Evolutionary conservation across 2,113 vertebrate genomes (phyloP), one percentile per base, ranked within the genome.

Genomic region (Pristiophorus japonicus): DNA sequence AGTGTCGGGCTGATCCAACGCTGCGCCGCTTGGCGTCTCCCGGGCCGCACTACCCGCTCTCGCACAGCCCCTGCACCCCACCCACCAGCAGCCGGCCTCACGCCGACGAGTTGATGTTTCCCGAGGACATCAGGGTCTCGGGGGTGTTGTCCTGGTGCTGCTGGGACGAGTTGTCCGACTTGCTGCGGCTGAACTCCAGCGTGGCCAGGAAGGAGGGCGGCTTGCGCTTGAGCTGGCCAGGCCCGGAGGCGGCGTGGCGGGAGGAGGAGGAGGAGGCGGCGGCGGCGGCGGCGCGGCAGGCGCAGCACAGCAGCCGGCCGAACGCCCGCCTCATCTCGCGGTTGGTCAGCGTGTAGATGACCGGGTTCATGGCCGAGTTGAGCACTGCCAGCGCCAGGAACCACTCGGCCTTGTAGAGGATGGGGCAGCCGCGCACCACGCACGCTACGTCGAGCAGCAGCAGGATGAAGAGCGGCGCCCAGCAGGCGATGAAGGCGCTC

Each of bases 291-390:
- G 96, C 95, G 95, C 98, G 98, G 78, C 97, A 97, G 70, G 98
- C 98, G 96, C 98, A 99, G 94, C 98, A 97, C 95, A 99, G 96
- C 96, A 99, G 99, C 96, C 98, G 98, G 95, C 98, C 96, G 97
- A 99, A 99, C 62, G 99, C 99, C 14, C 98, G 97, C 7, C 99
- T 97, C 99, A 99, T 99, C 97, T 99, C 99, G 96, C 99, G 99
- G 97, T 99, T 99, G 96, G 99, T 99, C 95, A 99, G 97, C 0
- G 99, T 99, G 97, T 99, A 99, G 96, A 99, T 99, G 96, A 99
- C 98, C n/a, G 99, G 99, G 97, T 99, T 99, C 88, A 98, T 99
- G 96, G 98, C 99, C 0, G 99, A 99, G 97, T 99, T 99, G 96
- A 99, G 98, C 96, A 99, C 99, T 0, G 99, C 99, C 96, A 99